These are phyloP conservation scores for Urophycis tenuis DNA, from an alignment of 2,797 vertebrate species.

Conservation along the genomic window DNA sequence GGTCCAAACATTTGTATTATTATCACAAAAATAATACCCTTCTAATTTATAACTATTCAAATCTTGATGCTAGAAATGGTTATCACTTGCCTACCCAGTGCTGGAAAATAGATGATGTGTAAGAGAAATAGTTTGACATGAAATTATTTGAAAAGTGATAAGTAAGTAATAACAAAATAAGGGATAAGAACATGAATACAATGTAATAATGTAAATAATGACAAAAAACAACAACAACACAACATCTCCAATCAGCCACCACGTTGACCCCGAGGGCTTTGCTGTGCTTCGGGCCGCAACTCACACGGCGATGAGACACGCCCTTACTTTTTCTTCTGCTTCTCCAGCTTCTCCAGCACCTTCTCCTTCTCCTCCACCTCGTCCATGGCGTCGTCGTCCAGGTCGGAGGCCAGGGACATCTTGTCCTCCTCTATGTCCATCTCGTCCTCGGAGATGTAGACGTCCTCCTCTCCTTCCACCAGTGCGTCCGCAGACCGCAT, in stretches of 20 bases:
- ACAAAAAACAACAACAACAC: not conserved
- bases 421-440: conserved; percentile 57
- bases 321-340: conserved; percentile 61
- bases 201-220: not conserved
- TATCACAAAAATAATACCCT: not conserved
- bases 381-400: conserved; percentile 80
- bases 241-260: not conserved
- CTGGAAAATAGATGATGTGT: not conserved
- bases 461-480: conserved; percentile 69
- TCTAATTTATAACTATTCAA: not conserved
- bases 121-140: not conserved
- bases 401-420: conserved; percentile 84
- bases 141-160: not conserved
- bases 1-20: not conserved
- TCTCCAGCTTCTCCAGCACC: conserved; percentile 48
- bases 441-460: conserved; percentile 70
- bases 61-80: not conserved
- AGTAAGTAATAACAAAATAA: not conserved
- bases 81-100: not conserved
- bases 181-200: not conserved
- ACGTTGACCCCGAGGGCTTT: not conserved
- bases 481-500: conserved; percentile 80
- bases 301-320: not conserved
- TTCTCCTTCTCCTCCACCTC: conserved; percentile 70
- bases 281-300: not conserved